Base-by-base conservation (phyloP, 2,113 vertebrate genomes). In the Mastomys natalensis region DNA sequence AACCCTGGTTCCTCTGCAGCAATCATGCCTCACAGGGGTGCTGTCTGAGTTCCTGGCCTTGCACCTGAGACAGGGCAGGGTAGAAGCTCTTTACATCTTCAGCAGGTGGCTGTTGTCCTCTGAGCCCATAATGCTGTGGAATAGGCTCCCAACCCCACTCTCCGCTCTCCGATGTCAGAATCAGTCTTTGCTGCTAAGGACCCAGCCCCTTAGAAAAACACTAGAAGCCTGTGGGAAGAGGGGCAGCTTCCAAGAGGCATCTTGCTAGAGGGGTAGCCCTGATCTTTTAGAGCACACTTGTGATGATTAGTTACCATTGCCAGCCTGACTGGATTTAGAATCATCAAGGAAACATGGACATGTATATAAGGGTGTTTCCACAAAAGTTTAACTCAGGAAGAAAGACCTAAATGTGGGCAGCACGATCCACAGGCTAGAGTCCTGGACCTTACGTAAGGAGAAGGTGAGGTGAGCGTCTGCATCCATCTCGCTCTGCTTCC, bases 1-100 rank as follows among this genome's bases (percentile, higher is more conserved):
- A 97, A 92, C 98, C 98, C 98, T 99, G 98, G 98, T 99, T 98
- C 99, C 98, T 98, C 98, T 98, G 98, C 98, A 98, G 99, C 98
- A 98, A 98, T 98, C 98, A 98, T 98, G 98, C 98, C 98, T 98
- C 99, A 37, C 99, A 34, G 7, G 98, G 98, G 98, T 7, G 98
- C 99, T 98, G 99, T 99, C 98, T 99, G 98, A 99, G 98, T 98
- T 98, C 99, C 98, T 98, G 97, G 98, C 98, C 98, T 98, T 98
- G 97, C 98, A 98, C 98, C 98, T 96, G 96, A 98, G 98, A 98
- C 98, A 95, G 98, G 87, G 51, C 73, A 84, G 96, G 97, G 95
- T 8, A 80, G 93, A 62, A 72, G 86, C n/a, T 76, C 90, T 81
- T 84, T 43, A 1, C 64, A 90, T 66, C 94, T 92, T n/a, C n/a